A percentile compares a stretch with the other conserved stretches of the same genome.
Evolutionary conservation across 2,888 invertebrate species (phyloP).

Genomic region (Drosophila fulvimacula): DNA sequence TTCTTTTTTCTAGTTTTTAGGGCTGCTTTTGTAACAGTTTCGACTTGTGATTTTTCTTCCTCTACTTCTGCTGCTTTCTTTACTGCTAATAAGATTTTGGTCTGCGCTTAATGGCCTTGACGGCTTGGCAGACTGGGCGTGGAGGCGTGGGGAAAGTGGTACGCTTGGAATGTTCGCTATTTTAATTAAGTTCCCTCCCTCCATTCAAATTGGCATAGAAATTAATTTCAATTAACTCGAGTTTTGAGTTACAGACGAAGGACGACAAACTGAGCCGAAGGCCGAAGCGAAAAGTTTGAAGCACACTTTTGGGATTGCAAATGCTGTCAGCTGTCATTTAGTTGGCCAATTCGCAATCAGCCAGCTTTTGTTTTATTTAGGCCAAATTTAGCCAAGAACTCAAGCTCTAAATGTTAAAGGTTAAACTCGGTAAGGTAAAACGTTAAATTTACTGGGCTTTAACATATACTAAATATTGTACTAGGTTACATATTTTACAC

Average conservation of each 20-base stretch:
- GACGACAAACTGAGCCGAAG: conserved; percentile 34
- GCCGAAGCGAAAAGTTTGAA: conserved; percentile 53
- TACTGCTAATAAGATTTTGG: conserved; percentile 82
- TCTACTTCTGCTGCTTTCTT: conserved; percentile 51
- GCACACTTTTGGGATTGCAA: conserved; percentile 57
- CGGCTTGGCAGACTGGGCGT: background rate
- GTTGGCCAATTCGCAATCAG: conserved; percentile 25
- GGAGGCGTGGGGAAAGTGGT: background rate
- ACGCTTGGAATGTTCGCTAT: conserved; percentile 18
- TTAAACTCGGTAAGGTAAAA: background rate
- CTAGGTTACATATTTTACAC: background rate
- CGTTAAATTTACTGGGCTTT: background rate
- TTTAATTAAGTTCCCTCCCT: conserved; percentile 73
- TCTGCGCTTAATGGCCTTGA: conserved; percentile 70
- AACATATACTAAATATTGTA: background rate
- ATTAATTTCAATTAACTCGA: conserved; percentile 78
- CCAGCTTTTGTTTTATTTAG: conserved; percentile 22
- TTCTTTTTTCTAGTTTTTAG: conserved; percentile 46
- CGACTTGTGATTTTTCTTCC: conserved; percentile 58
- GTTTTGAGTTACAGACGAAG: conserved; percentile 43
- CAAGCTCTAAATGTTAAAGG: background rate
- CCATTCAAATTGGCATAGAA: conserved; percentile 75
- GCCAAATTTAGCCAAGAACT: conserved; percentile 1
- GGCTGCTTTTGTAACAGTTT: conserved; percentile 27
- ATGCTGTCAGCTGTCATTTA: conserved; percentile 37